A percentile compares a stretch with the other conserved stretches of the same genome.
phyloP scores from a whole-genome alignment of 1,140 invertebrate genomes.

The Lethrus apterus region DNA sequence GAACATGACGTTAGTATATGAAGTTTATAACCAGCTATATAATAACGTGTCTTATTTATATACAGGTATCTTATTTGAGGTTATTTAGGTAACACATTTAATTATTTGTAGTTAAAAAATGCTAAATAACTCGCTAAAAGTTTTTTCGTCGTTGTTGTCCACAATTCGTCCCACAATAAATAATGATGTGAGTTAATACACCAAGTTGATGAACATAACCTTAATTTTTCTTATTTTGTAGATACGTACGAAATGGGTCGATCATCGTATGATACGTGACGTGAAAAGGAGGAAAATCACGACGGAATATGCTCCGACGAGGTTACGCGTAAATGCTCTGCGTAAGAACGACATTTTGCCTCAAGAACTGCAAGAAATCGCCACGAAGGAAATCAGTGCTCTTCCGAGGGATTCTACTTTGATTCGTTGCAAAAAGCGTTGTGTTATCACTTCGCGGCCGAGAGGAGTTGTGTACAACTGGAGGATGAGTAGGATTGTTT shows the following conservation, averaged over 20 bases:
- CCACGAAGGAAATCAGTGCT: constrained; percentile 62
- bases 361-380: constrained; percentile 63
- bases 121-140: background rate
- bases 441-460: constrained; percentile 69
- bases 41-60: too few species aligned
- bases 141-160: background rate
- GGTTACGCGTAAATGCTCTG: constrained; percentile 67
- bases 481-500: constrained; percentile 81
- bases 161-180: too few species aligned
- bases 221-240: too few species aligned
- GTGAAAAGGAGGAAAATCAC: constrained; percentile 67
- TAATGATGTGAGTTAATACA: too few species aligned
- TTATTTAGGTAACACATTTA: too few species aligned
- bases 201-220: too few species aligned
- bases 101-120: too few species aligned
- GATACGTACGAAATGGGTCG: constrained; percentile 13
- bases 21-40: too few species aligned
- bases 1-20: too few species aligned
- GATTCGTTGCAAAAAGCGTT: constrained; percentile 59
- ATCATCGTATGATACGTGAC: constrained; percentile 71
- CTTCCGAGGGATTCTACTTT: constrained; percentile 67
- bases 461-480: constrained; percentile 66
- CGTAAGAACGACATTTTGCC: constrained; percentile 78
- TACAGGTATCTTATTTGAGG: too few species aligned
- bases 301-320: constrained; percentile 60